phyloP scores from a whole-genome alignment of 2,797 vertebrate species.

The Iguana delicatissima region DNA sequence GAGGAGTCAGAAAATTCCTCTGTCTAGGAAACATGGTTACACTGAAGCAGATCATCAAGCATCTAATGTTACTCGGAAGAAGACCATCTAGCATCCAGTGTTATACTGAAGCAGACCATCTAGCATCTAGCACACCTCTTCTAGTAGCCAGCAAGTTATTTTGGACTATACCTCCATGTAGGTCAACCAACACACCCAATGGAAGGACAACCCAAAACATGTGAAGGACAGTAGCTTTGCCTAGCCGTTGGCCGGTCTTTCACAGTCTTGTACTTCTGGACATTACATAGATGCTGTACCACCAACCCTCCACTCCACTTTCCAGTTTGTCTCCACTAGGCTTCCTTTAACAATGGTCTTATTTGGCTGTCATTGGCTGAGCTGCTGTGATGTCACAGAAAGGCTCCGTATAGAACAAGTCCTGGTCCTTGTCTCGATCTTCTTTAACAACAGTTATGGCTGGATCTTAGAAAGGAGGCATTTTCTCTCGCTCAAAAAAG shows the following conservation, averaged over 20 bases:
- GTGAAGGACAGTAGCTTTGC: background rate
- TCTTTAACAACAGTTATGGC: background rate
- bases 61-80: background rate
- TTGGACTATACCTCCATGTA: no score
- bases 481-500: background rate
- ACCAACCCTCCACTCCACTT: background rate
- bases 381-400: background rate
- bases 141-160: no score
- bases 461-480: no score
- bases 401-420: background rate
- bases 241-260: background rate
- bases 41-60: background rate
- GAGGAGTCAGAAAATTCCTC: no score
- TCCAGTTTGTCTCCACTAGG: background rate
- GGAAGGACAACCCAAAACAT: background rate
- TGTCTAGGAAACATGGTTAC: background rate
- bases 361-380: background rate
- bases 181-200: no score
- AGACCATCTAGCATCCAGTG: background rate
- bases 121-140: background rate
- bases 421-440: no score
- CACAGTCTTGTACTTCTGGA: background rate
- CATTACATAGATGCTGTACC: background rate
- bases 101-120: background rate
- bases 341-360: no score